Evolutionary conservation across 2,888 invertebrate species (phyloP), one percentile per base, ranked within the genome.

Genomic region (Lordiphosa fenestrarum): DNA sequence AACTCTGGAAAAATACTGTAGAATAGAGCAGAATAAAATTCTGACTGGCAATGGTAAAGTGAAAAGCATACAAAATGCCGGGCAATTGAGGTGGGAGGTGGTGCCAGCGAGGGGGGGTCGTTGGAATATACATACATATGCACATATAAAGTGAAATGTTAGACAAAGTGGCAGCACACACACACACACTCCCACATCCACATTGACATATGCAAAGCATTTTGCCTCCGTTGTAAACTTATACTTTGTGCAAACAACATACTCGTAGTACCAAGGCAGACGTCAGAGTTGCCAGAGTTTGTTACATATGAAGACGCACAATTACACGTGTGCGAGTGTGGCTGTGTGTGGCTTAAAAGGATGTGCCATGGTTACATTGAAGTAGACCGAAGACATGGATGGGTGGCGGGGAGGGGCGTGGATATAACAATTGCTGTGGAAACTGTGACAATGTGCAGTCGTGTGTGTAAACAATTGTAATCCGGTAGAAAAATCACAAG

Each of bases 381-480:
- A 40, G 52, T 35, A 38, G 35, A 44, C 42, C 13, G 30, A 13
- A 44, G 42, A 12, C 25, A 41, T 12, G 23, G 10, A 23, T 12
- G 23, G 38, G 37, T 13, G 41, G 30, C 10, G 25, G 49, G 2
- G 15, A 19, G 19, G 38, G 58, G 44, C 5, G 36, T 13, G 42
- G 15, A 13, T 37, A 53, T 52, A 52, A 71, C 77, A 77, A 77
- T 66, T 74, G 74, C 61, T 46, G 64, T 63, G 63, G 62, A 78
- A 80, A 80, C 82, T 83, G 77, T 83, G 69, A 80, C 81, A 77
- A 75, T 81, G 81, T 83, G 72, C 83, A 83, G 55, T 71, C 75
- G 77, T 78, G 83, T 81, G 77, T 83, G 75, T 80, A 80, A 81
- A 83, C 80, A 80, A 80, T 80, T 82, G 78, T 78, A 78, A 80